phyloP scores from a whole-genome alignment of 2,888 invertebrate species.

The Aromia moschata region DNA sequence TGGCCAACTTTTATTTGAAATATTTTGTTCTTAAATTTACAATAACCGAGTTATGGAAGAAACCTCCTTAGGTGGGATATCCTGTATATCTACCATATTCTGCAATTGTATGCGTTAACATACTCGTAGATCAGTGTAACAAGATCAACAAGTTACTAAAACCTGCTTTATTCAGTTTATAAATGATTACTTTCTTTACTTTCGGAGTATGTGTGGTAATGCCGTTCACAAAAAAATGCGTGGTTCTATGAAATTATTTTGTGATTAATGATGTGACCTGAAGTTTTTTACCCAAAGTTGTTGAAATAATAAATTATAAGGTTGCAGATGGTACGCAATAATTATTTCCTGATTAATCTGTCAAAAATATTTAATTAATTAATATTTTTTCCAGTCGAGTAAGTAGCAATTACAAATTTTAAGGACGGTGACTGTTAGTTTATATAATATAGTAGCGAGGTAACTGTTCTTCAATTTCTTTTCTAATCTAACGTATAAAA shows the following conservation, averaged over 20 bases:
- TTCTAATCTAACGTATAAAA: no score
- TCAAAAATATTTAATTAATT: neutral
- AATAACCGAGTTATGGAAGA: no score
- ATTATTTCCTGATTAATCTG: slow-evolving; percentile 1
- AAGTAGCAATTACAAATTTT: neutral
- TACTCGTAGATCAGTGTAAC: no score
- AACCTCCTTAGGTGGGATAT: no score
- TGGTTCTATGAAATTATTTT: slow-evolving; percentile 7
- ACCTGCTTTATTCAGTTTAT: no score
- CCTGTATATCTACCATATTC: no score
- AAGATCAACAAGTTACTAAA: no score
- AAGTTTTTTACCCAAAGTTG: neutral
- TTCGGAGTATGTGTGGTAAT: neutral
- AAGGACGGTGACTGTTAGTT: neutral
- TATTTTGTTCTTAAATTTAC: no score
- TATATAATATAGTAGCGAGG: neutral
- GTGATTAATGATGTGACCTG: slow-evolving; percentile 5
- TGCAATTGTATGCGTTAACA: no score
- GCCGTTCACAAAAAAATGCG: neutral
- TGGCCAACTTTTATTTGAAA: no score
- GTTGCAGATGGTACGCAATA: neutral
- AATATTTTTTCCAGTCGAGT: neutral
- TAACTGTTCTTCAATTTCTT: neutral
- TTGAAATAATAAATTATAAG: slow-evolving; percentile 11
- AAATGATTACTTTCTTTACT: neutral